Percentiles rank a stretch among this genome's conserved stretches.
These are phyloP conservation scores for Timandra comae DNA, from an alignment of 2,888 invertebrate genomes.

Conservation along the genomic window DNA sequence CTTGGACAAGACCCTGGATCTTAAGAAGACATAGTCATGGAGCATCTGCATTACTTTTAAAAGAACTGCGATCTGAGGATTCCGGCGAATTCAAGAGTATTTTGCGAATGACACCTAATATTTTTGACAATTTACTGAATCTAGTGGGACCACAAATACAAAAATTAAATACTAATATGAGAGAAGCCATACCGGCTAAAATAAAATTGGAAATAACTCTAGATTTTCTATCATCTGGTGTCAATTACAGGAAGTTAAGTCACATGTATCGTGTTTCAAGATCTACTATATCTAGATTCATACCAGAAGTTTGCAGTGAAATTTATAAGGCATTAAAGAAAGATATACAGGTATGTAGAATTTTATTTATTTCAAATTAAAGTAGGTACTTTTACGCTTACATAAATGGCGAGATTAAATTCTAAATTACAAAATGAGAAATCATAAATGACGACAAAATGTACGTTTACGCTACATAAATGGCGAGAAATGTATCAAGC, in stretches of 20 bases:
- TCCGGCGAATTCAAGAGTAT: conserved; percentile 5
- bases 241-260: conserved; percentile 6
- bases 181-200: conserved; percentile 4
- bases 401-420: conserved; percentile 12
- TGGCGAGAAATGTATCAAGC: conserved; percentile 7
- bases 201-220: conserved; percentile 4
- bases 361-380: conserved; percentile 4
- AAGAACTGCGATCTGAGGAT: conserved; percentile 2
- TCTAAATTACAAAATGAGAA: conserved; percentile 12
- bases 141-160: conserved; percentile 3
- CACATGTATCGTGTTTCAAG: conserved; percentile 5
- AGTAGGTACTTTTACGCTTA: conserved; percentile 11
- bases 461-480: conserved; percentile 14
- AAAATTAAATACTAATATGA: conserved; percentile 3
- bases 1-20: conserved; percentile 5
- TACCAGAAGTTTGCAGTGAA: conserved; percentile 2
- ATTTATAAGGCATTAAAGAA: conserved; percentile 4
- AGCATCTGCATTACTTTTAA: conserved; percentile 3
- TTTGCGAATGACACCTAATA: conserved; percentile 5
- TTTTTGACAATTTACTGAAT: conserved; percentile 3
- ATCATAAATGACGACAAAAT: conserved; percentile 12
- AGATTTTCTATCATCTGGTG: conserved; percentile 3
- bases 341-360: conserved; percentile 1
- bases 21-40: conserved; percentile 4
- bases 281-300: conserved; percentile 2